These are phyloP conservation scores for Hydractinia symbiolongicarpus DNA, from an alignment of 30 jellyfish, hydroid and myxozoan genomes.

Conservation along the genomic window DNA sequence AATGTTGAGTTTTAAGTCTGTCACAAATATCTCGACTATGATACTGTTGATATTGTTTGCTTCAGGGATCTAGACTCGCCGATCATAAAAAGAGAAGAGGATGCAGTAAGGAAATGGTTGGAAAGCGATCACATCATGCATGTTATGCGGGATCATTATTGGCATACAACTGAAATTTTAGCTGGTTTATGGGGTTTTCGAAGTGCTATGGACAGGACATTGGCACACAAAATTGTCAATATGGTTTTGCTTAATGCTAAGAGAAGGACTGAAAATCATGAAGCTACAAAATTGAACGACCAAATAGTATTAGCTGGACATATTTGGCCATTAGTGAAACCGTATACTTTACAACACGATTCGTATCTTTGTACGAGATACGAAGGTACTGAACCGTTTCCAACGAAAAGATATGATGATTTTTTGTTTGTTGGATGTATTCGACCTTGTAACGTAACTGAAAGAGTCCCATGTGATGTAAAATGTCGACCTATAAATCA, in stretches of 20 bases:
- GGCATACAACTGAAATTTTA: not conserved
- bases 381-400: not conserved
- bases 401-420: slow-evolving; percentile 5
- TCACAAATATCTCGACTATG: too few species aligned
- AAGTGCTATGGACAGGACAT: not conserved
- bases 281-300: not conserved
- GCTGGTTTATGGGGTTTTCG: slow-evolving; percentile 22
- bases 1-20: too few species aligned
- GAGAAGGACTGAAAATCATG: not conserved
- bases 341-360: slow-evolving; percentile 1
- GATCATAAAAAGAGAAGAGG: slow-evolving; percentile 1
- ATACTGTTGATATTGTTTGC: not conserved
- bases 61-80: slow-evolving; percentile 20
- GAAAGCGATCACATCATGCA: not conserved
- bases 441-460: slow-evolving; percentile 10
- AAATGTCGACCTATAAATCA: slow-evolving; percentile 12
- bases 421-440: slow-evolving; percentile 16
- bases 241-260: not conserved
- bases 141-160: not conserved
- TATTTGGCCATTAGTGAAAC: not conserved
- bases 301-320: not conserved
- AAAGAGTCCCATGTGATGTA: not conserved
- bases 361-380: not conserved
- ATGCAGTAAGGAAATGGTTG: slow-evolving; percentile 18
- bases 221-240: not conserved